A percentile compares a stretch with the other conserved stretches of the same genome.
phyloP scores from a whole-genome alignment of 2,888 invertebrate species.

The Petrolisthes manimaculis region DNA sequence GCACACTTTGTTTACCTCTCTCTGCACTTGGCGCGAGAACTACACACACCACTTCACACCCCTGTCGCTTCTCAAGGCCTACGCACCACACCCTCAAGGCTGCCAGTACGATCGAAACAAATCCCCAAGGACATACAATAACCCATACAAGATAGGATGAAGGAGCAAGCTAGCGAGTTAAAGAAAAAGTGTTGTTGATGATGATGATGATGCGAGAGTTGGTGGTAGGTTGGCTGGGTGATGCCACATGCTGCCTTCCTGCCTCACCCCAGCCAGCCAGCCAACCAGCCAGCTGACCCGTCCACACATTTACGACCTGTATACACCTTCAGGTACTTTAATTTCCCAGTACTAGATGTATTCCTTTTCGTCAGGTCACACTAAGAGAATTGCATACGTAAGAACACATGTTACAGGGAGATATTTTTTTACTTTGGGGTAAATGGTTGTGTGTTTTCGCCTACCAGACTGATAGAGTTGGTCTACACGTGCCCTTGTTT shows the following conservation, averaged over 20 bases:
- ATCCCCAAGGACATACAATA: no score
- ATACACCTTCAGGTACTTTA: no score
- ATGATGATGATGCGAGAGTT: background rate
- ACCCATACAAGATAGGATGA: no score
- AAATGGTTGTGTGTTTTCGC: no score
- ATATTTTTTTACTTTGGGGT: no score
- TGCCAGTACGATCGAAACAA: no score
- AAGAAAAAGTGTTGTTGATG: no score
- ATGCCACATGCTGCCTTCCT: slow-evolving; percentile 30
- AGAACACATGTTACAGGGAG: background rate
- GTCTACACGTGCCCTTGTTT: no score
- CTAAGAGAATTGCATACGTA: background rate
- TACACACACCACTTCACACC: slow-evolving; percentile 3
- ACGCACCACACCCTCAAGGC: background rate
- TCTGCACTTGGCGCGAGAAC: slow-evolving; percentile 49
- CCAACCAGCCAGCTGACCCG: slow-evolving; percentile 41
- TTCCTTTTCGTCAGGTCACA: no score
- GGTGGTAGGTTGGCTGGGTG: background rate
- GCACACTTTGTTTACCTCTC: slow-evolving; percentile 50
- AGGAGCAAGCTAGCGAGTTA: no score
- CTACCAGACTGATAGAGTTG: no score
- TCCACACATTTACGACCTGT: background rate
- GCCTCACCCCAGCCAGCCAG: background rate
- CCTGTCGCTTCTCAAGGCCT: background rate
- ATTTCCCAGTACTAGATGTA: no score